Base-by-base conservation (phyloP, 2,113 vertebrate species). In the Rhadina sibilatrix region DNA sequence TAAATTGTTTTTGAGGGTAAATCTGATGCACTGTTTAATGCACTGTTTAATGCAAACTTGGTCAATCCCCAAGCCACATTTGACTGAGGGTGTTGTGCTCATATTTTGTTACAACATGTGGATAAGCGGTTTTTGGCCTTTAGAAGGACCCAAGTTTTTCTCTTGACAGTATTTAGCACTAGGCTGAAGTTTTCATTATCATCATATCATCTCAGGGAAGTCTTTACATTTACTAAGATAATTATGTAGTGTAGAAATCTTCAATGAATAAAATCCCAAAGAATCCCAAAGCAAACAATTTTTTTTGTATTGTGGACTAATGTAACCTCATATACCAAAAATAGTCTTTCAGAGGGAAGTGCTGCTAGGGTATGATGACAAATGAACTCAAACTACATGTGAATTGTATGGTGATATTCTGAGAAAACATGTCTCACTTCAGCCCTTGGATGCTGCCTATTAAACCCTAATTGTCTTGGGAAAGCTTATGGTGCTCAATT, bases 61-160 rank as follows among this genome's bases (percentile, higher is more conserved):
- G 57, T 86, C 46, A 37, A 18, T 33, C 19, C 44, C 28, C 17
- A 25, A 59, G 35, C 8, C 33, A 10, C 0, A 0, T 49, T 47
- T 8, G 2, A 15, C 17, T 24, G 24, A 78, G 20, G 18, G 3
- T 17, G 6, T 11, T 54, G 18, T 28, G 47, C 46, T 70, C 6
- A 9, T 54, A 54, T 53, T 21, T 83, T 56, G 15, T 76, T 76
- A 70, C 22, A 60, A 20, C 0, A 0, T 11, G 5, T 57, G 70
- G 23, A 54, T 47, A 74, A 81, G 33, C 9, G 12, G 4, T 4
- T 12, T 23, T 24, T 56, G 31, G n/a, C 17, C 42, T 70, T 74
- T 74, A 33, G 35, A 40, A 78, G 28, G 8, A 38, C 10, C n/a
- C 10, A 59, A 54, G 10, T 19, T 47, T 81, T 92, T 46, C 72